Base-by-base conservation (phyloP, 2,797 vertebrate species). In the Triplophysa bombifrons region DNA sequence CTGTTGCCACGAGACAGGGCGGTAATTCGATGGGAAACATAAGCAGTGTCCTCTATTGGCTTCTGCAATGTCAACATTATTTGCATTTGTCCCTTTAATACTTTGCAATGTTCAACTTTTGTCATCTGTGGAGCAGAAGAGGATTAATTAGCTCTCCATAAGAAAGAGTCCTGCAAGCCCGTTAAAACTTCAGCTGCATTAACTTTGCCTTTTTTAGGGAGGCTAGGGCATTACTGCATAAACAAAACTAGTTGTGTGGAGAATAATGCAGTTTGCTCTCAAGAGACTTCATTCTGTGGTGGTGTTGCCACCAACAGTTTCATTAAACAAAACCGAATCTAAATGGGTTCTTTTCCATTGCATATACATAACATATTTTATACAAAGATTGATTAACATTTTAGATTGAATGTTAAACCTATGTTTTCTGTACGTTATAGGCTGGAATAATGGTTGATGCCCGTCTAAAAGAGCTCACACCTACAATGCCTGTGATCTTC, bases 401-500 rank as follows among this genome's bases (percentile, higher is more conserved):
- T 14, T 60, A 14, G 30, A 17, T 8, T 30, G 60, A 1, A 17
- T 7, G 60, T 30, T 61, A 17, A 61, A 61, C 51, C 1, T 61
- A 20, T 67, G 67, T 74, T 61, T 44, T 16, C 69, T 64, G 17
- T 72, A 70, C 81, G 55, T 75, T 63, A 53, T 80, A 98, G 96
- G 80, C 88, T 0, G 95, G 97, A n/a, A 76, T 95, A 58, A 94
- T 99, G 20, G 84, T 91, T 0, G 96, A 98, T 0, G 94, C 96
- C 4, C 93, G 93, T 2, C 91, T 98, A 65, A 95, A 97, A 85
- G 98, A 99, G 22, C 93, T 98, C 48, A 96, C 94, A 0, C 94
- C 96, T 0, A 12, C 93, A 38, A 92, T 98, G 93, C 97, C 98
- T 0, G 95, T 98, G 58, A 87, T 98, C 82, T 97, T 97, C 90